phyloP scores from a whole-genome alignment of 1,140 invertebrate species.

The Caenorhabditis brenneri region DNA sequence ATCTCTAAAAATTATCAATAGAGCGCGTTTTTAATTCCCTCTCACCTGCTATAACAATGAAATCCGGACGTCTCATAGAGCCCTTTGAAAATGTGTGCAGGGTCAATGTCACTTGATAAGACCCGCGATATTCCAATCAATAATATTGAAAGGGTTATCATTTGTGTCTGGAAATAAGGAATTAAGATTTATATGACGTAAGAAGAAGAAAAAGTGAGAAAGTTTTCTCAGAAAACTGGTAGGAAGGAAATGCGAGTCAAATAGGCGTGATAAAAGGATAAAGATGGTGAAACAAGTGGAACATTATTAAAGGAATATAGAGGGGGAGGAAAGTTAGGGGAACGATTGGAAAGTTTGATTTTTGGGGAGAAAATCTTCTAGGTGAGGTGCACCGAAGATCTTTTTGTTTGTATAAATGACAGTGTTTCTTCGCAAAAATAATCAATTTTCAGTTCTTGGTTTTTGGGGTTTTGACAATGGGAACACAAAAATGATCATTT shows the following conservation, averaged over 20 bases:
- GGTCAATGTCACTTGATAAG: background rate
- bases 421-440: too few species aligned
- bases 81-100: background rate
- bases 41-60: conserved; percentile 49
- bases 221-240: background rate
- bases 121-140: background rate
- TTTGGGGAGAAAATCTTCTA: background rate
- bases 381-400: too few species aligned
- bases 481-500: too few species aligned
- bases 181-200: background rate
- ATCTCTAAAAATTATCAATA: conserved; percentile 29
- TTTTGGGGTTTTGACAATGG: too few species aligned
- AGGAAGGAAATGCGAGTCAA: background rate
- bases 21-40: background rate
- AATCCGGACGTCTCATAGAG: conserved; percentile 54
- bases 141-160: background rate
- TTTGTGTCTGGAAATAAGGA: background rate
- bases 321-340: background rate
- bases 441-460: too few species aligned
- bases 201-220: background rate
- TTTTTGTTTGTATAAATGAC: too few species aligned
- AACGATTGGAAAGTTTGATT: background rate
- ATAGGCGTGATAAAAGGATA: conserved; percentile 3
- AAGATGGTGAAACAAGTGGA: background rate
- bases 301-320: background rate